A percentile compares a stretch with the other conserved stretches of the same genome.
These are phyloP conservation scores for Prunella fulvescens DNA, from an alignment of 2,113 vertebrate genomes.

Conservation along the genomic window DNA sequence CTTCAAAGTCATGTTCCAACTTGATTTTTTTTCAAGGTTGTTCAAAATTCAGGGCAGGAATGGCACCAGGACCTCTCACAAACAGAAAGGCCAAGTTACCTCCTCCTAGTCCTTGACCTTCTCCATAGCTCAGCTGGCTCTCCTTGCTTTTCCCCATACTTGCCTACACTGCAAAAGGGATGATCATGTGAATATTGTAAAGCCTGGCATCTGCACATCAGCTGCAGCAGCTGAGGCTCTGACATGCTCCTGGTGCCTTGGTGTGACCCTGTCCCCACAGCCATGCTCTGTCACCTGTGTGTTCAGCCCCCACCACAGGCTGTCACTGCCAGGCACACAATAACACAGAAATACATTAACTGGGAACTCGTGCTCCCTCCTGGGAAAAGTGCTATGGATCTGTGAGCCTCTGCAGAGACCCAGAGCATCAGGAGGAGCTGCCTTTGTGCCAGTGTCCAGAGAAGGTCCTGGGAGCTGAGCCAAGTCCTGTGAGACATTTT, in stretches of 20 bases:
- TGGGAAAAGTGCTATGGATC: background rate
- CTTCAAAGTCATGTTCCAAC: background rate
- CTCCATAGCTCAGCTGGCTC: background rate
- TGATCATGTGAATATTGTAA: background rate
- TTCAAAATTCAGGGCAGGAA: background rate
- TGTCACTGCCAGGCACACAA: background rate
- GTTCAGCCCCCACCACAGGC: background rate
- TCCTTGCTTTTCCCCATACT: background rate
- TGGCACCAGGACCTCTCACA: background rate
- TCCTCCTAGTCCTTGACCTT: background rate
- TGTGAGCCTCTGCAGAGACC: background rate
- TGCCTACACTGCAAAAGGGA: constrained; percentile 1
- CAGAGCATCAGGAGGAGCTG: background rate
- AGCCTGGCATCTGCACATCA: constrained; percentile 28
- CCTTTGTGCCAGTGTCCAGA: background rate
- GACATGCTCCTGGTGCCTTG: background rate
- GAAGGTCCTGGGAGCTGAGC: background rate
- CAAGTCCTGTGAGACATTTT: background rate
- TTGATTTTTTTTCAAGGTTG: background rate
- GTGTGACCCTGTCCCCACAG: background rate
- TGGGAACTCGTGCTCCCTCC: background rate
- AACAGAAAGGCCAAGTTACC: background rate
- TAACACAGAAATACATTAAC: background rate
- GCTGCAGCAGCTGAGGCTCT: constrained; percentile 11
- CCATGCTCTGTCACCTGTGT: background rate